These are phyloP conservation scores for Papilio polyxenes DNA, from an alignment of 1,140 invertebrate species.

Conservation along the genomic window DNA sequence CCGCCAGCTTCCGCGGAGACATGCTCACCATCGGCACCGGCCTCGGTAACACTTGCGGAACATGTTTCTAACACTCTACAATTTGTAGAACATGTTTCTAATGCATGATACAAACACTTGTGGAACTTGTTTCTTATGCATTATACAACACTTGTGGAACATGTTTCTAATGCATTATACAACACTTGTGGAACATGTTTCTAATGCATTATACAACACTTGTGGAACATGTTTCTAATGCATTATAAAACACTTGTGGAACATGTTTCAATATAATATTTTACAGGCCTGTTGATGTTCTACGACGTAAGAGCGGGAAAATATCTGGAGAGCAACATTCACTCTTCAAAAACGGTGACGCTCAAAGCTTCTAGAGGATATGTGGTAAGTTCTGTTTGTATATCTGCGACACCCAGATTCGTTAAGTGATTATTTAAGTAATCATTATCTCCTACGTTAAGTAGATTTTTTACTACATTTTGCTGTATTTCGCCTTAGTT, in stretches of 20 bases:
- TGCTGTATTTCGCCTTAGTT: constrained; percentile 80
- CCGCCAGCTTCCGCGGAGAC: constrained; percentile 93
- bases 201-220: neutral
- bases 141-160: neutral
- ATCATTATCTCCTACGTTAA: neutral
- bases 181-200: neutral
- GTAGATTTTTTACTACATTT: neutral
- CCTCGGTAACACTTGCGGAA: constrained; percentile 77
- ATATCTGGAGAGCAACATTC: constrained; percentile 94
- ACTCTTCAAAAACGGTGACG: constrained; percentile 92
- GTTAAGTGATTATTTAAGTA: too few relatives aligned
- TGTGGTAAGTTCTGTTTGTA: constrained; percentile 84
- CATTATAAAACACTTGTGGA: too few relatives aligned
- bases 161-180: too few relatives aligned
- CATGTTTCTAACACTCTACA: neutral
- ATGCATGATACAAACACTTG: neutral
- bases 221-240: neutral
- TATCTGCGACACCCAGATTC: neutral
- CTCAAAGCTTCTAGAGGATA: constrained; percentile 94
- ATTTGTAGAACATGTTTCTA: neutral
- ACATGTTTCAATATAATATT: constrained; percentile 26
- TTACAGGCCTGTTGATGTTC: constrained; percentile 91
- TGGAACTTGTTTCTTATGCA: neutral
- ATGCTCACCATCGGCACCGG: constrained; percentile 96
- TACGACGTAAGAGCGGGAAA: constrained; percentile 95